Percentiles rank a stretch among this genome's conserved stretches.
These are phyloP conservation scores for Callipepla californica DNA, from an alignment of 2,113 vertebrate species.

Conservation along the genomic window DNA sequence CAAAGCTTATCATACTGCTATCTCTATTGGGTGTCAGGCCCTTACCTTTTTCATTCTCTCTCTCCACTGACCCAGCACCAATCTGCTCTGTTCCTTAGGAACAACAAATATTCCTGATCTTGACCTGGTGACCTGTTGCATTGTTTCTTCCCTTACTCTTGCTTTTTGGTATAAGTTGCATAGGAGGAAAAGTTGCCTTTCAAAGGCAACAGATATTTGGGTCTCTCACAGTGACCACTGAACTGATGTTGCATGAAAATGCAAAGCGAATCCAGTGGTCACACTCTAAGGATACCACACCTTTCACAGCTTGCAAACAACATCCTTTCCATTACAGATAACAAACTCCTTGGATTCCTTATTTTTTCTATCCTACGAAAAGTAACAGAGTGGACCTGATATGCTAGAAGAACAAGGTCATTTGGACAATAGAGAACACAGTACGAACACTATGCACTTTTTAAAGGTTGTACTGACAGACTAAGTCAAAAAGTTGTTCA, in stretches of 20 bases:
- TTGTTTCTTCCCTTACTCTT: not conserved
- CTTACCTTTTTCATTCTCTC: not conserved
- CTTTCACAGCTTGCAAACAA: not conserved
- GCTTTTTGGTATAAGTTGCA: not conserved
- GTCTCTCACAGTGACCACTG: not conserved
- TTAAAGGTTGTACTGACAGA: not conserved
- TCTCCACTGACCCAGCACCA: slow-evolving; percentile 41
- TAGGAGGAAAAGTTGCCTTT: not conserved
- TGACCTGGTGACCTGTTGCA: slow-evolving; percentile 6
- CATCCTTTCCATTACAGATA: not conserved
- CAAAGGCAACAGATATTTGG: not conserved
- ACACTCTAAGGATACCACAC: not conserved
- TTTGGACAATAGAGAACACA: not conserved
- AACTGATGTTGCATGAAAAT: slow-evolving; percentile 8
- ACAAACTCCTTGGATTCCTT: not conserved
- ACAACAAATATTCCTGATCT: slow-evolving; percentile 42
- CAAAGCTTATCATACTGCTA: not conserved
- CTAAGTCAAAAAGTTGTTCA: not conserved
- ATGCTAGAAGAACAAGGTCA: not conserved
- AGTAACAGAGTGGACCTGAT: not conserved
- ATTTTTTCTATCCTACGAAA: not conserved
- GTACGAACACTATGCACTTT: rapidly evolving
- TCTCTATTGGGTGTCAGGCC: not conserved
- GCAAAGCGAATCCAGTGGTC: slow-evolving; percentile 6
- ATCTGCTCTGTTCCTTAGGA: slow-evolving; percentile 45